Evolutionary conservation across 2,888 invertebrate species (phyloP), one percentile per base, ranked within the genome.

Genomic region (Adelphocoris suturalis): DNA sequence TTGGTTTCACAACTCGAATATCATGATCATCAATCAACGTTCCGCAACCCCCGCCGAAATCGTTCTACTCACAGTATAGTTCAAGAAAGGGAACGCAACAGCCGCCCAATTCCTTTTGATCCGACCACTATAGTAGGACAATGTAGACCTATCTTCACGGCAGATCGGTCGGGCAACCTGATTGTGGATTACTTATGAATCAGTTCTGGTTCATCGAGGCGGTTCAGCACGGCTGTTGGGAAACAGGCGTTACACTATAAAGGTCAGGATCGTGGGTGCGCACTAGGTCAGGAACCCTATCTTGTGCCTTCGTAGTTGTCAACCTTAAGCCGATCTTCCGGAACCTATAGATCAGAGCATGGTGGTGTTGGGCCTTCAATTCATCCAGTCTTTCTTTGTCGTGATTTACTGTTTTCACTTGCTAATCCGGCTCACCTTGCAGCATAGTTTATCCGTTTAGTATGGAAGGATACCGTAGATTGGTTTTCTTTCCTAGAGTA

Each of bases 271-370:
- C 68, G 68, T 68, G 68, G 68, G 68, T 68, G 68, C 68, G 23
- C 68, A 68, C 68, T 68, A 68, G 68, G 68, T 68, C 23, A 68
- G 68, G 68, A 68, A 68, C 68, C 57, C n/a, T n/a, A 57, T 57
- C 14, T 57, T n/a, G 57, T n/a, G n/a, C 57, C 57, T 68, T 11
- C 23, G 23, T 19, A 78, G 47, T 78, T 78, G 78, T 78, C 78
- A 78, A 78, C 78, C 78, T 78, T 78, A 78, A 47, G 46, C 37
- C 47, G 12, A 78, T 78, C 46, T 78, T 78, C 78, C 78, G 78
- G 78, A 46, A 46, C 78, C 78, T n/a, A 46, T 78, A 78, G 78
- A 78, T 78, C 78, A 78, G 78, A 78, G 37, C 78, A 14, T 37
- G 78, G 47, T 47, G 78, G 9, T n/a, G 46, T 46, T 47, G 9